Conservation (phyloP, 2,797 vertebrate genomes). For the Amazonetta brasiliensis region DNA sequence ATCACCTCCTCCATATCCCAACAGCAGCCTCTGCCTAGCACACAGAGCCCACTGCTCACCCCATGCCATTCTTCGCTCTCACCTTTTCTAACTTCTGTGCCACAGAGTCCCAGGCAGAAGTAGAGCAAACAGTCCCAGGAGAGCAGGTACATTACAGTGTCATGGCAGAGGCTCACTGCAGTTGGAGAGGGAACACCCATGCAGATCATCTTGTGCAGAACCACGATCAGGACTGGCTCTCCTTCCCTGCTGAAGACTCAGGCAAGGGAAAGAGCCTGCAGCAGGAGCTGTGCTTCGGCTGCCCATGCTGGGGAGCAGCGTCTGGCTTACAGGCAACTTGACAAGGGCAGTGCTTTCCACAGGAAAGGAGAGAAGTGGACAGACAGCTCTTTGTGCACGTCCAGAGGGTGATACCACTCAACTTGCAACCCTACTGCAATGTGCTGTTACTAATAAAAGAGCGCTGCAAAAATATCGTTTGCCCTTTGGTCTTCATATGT, state of each 20-base stretch:
- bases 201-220: neutral
- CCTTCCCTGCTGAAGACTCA: neutral
- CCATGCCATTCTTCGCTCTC: neutral
- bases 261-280: neutral
- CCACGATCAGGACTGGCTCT: neutral
- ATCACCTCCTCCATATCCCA: neutral
- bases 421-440: neutral
- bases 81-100: neutral
- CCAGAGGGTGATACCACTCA: neutral
- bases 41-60: neutral
- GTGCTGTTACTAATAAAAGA: neutral
- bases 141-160: neutral
- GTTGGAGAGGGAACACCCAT: neutral
- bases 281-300: neutral
- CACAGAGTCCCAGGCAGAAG: neutral
- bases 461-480: neutral
- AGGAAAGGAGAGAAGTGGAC: neutral
- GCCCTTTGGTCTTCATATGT: neutral
- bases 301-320: neutral
- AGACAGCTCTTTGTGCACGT: neutral
- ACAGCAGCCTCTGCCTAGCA: neutral
- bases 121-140: neutral
- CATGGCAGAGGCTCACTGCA: neutral
- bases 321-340: neutral
- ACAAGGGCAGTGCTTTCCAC: neutral